phyloP scores from a whole-genome alignment of 2,113 vertebrate species.

The Saccopteryx leptura region DNA sequence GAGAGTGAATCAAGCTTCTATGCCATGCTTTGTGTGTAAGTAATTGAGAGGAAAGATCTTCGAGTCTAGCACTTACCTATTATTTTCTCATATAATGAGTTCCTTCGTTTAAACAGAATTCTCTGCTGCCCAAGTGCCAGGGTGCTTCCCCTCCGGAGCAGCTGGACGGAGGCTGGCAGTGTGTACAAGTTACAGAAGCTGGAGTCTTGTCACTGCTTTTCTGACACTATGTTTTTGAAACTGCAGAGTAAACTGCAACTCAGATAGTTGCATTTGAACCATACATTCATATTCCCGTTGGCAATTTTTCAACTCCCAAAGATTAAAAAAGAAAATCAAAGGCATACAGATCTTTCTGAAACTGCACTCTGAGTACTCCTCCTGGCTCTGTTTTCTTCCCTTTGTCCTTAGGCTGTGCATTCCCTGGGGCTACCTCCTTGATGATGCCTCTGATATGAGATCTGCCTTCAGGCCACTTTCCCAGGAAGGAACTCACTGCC shows the following conservation, averaged over 20 bases:
- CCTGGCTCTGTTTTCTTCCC: background rate
- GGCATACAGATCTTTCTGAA: background rate
- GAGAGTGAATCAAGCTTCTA: background rate
- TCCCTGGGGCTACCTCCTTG: background rate
- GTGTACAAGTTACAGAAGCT: background rate
- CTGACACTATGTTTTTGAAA: background rate
- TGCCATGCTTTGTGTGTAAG: background rate
- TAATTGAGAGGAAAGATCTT: slow-evolving; percentile 19
- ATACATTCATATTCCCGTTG: slow-evolving; percentile 40
- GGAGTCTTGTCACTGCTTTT: background rate
- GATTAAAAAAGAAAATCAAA: slow-evolving; percentile 62
- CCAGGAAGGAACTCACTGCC: background rate
- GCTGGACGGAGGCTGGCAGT: background rate
- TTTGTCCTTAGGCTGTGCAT: background rate
- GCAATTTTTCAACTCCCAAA: slow-evolving; percentile 31
- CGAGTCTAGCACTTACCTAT: background rate
- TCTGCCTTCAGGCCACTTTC: slow-evolving; percentile 52
- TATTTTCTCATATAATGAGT: background rate
- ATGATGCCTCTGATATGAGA: slow-evolving; percentile 26
- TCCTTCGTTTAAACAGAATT: slow-evolving; percentile 36
- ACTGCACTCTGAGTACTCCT: background rate
- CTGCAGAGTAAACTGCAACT: slow-evolving; percentile 28
- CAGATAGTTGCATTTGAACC: slow-evolving; percentile 1
- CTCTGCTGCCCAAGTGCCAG: background rate
- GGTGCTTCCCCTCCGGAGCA: background rate